A percentile compares a stretch with the other conserved stretches of the same genome.
These are phyloP conservation scores for Opisthocomus hoazin DNA, from an alignment of 2,113 vertebrate genomes.

Conservation along the genomic window DNA sequence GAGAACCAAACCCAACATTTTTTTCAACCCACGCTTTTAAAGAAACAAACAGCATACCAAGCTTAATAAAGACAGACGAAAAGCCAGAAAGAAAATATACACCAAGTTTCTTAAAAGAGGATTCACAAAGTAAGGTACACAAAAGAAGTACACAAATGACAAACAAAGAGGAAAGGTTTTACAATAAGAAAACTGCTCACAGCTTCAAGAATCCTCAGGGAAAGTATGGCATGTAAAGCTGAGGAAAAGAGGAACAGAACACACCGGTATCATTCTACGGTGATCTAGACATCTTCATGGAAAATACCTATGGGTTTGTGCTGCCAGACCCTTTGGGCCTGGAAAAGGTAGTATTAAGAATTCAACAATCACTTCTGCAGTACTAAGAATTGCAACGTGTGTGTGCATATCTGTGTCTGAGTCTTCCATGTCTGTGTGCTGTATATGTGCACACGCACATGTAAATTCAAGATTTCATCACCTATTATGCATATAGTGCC, in stretches of 20 bases:
- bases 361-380: constrained; percentile 11
- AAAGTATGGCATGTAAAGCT: neutral
- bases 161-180: neutral
- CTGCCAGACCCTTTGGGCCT: neutral
- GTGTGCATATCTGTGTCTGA: neutral
- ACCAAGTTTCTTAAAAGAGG: neutral
- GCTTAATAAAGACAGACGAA: neutral
- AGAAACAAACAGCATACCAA: neutral
- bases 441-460: fast-evolving
- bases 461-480: neutral
- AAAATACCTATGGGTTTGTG: neutral
- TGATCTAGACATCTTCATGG: neutral
- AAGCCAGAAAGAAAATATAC: neutral
- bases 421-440: neutral
- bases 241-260: neutral
- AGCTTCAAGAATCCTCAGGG: neutral
- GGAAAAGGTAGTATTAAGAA: constrained; percentile 25
- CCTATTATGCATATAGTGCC: neutral
- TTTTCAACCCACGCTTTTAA: neutral
- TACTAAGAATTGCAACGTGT: neutral
- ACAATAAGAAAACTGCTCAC: neutral
- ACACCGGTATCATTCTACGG: neutral
- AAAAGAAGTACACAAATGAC: neutral
- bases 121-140: neutral
- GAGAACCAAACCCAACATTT: neutral